Evolutionary conservation across 2,113 vertebrate species (phyloP), one percentile per base, ranked within the genome.

Genomic region (Syngnathus scovelli): DNA sequence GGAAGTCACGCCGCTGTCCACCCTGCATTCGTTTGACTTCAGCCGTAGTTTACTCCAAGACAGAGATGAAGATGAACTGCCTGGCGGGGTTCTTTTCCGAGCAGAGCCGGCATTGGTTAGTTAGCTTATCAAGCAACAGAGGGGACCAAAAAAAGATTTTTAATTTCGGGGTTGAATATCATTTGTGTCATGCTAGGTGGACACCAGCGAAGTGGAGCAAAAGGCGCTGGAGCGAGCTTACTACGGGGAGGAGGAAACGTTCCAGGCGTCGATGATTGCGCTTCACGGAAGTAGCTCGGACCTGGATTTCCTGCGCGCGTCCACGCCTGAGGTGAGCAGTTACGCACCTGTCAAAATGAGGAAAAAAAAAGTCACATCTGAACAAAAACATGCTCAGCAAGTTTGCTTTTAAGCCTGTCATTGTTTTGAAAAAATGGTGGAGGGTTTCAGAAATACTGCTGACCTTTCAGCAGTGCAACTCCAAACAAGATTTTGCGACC

Each of bases 51-150:
- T 90, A 12, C 54, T 27, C 23, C 5, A n/a, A 86, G 82, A 91
- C 83, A 2, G 49, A 21, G 87, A 79, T 81, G 86, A 84, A 78
- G 82, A 77, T 79, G 89, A 92, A 90, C 90, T 89, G 84, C 71
- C 87, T 82, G 94, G 93, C 90, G 87, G 88, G 89, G 87, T 91
- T 86, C 84, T 96, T 88, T 96, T 95, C 90, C 93, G 83, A 89
- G 94, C 95, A 88, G 93, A 96, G 85, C 92, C 94, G 81, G 94
- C 94, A 93, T 90, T 96, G 95, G 95, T 97, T 90, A 96, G 87
- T 89, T 89, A 86, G 86, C 67, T 71, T 78, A 64, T 74, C 67
- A 74, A 68, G 15, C 64, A 67, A 67, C 67, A 52, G 49, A n/a
- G 11, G 10, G 27, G 21, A 21, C 13, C 1, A 7, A 51, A 51